A percentile compares a stretch with the other conserved stretches of the same genome.
phyloP scores from a whole-genome alignment of 1,140 invertebrate species.

The Laodelphax striatellus region DNA sequence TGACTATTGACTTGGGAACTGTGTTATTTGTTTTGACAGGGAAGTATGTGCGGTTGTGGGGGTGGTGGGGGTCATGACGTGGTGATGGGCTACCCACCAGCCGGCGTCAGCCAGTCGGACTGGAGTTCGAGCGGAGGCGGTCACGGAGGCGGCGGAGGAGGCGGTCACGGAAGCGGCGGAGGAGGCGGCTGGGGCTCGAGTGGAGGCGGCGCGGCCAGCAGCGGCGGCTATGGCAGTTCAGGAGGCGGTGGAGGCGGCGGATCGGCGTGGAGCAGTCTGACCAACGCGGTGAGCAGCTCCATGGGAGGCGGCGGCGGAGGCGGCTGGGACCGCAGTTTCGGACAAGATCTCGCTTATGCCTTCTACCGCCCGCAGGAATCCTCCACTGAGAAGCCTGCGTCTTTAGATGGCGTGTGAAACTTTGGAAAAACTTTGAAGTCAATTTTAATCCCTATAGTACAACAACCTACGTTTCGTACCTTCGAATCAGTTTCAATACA shows the following conservation, averaged over 20 bases:
- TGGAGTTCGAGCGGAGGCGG: neutral
- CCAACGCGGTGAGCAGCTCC: neutral
- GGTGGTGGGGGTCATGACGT: neutral
- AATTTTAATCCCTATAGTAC: too few relatives aligned
- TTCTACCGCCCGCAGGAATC: neutral
- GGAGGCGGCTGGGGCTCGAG: neutral
- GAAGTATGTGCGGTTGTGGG: neutral
- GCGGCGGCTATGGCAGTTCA: neutral
- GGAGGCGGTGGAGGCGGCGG: conserved; percentile 4
- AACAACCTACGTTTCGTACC: too few relatives aligned
- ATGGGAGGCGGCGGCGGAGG: conserved; percentile 6
- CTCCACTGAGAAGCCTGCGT: too few relatives aligned
- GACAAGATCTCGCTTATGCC: neutral
- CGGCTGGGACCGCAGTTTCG: neutral
- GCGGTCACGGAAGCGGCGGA: neutral
- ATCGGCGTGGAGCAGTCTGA: neutral
- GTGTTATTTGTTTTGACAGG: neutral
- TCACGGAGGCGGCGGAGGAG: too few relatives aligned
- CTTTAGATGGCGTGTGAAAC: too few relatives aligned
- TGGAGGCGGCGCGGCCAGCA: neutral
- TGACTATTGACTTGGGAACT: too few relatives aligned
- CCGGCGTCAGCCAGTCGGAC: too few relatives aligned
- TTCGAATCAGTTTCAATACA: too few relatives aligned
- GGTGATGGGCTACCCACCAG: too few relatives aligned
- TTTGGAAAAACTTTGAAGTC: too few relatives aligned